Percentiles rank a stretch among this genome's conserved stretches.
Conservation (phyloP, 2,113 vertebrate species). For the Myxocyprinus asiaticus region DNA sequence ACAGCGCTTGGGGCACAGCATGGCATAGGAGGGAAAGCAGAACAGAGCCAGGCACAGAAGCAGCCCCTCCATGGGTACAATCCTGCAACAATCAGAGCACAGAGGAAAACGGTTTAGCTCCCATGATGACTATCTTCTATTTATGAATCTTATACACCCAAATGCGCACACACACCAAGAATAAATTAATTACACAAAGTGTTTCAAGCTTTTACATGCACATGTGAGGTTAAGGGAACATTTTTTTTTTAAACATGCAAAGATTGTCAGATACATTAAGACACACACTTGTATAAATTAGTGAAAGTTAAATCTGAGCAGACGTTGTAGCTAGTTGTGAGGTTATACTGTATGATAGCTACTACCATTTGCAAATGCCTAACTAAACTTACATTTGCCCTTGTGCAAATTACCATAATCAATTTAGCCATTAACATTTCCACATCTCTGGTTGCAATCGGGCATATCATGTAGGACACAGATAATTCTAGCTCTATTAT, state of each 20-base stretch:
- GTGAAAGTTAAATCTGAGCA: not conserved
- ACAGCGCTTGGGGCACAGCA: slow-evolving; percentile 82
- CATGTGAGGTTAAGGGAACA: not conserved
- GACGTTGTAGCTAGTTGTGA: not conserved
- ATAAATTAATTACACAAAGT: not conserved
- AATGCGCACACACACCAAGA: not conserved
- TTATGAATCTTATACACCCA: not conserved
- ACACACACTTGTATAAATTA: not conserved
- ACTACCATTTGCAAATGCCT: not conserved
- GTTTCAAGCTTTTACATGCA: not conserved
- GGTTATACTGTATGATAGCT: not conserved
- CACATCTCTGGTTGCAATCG: not conserved
- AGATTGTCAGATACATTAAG: not conserved
- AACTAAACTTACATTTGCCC: not conserved
- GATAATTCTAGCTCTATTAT: not conserved
- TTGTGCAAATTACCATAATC: slow-evolving; percentile 22
- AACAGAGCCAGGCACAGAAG: slow-evolving; percentile 60
- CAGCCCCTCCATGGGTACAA: slow-evolving; percentile 59
- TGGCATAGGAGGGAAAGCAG: slow-evolving; percentile 58
- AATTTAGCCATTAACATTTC: slow-evolving; percentile 16
- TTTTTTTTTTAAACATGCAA: slow-evolving; percentile 3
- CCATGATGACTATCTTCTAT: slow-evolving; percentile 12
- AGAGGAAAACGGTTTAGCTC: slow-evolving; percentile 44
- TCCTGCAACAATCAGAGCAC: slow-evolving; percentile 51
- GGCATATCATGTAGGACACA: not conserved